phyloP scores from a whole-genome alignment of 2,888 invertebrate species.

The Hesperia comma region DNA sequence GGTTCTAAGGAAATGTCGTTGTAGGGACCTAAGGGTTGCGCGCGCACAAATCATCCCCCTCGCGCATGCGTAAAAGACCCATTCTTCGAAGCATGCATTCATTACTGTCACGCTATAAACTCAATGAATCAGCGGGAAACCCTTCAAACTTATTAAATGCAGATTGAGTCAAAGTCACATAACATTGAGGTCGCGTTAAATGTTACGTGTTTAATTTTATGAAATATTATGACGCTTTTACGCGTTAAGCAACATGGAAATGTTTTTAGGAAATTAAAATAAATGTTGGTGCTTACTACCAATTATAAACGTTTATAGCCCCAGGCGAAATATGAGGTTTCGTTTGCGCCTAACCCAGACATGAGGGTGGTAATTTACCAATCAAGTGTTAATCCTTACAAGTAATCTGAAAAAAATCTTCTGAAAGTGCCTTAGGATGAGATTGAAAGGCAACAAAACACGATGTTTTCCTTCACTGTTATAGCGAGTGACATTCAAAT shows the following conservation, averaged over 20 bases:
- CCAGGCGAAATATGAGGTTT: no score
- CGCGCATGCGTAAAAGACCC: slow-evolving; percentile 18
- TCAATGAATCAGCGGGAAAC: slow-evolving; percentile 64
- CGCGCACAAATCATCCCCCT: slow-evolving; percentile 51
- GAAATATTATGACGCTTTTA: not conserved
- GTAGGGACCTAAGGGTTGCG: slow-evolving; percentile 49
- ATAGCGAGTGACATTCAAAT: no score
- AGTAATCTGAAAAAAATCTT: no score
- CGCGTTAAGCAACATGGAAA: not conserved
- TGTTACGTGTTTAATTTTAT: not conserved
- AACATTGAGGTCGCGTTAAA: not conserved
- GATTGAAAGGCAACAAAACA: no score
- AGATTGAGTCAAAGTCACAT: slow-evolving; percentile 3
- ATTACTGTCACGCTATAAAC: slow-evolving; percentile 44
- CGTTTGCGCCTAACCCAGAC: no score
- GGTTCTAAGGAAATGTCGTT: slow-evolving; percentile 42
- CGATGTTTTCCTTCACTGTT: no score
- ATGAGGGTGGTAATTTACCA: no score
- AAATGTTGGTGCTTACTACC: no score
- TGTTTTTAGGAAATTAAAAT: no score
- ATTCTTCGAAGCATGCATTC: slow-evolving; percentile 13
- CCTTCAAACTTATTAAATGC: slow-evolving; percentile 33
- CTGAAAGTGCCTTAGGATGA: no score
- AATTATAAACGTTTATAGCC: no score
- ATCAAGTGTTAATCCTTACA: no score